Percentiles rank a stretch among this genome's conserved stretches.
Evolutionary conservation across 1,140 invertebrate genomes (phyloP).

Genomic region (Cotesia typhae): DNA sequence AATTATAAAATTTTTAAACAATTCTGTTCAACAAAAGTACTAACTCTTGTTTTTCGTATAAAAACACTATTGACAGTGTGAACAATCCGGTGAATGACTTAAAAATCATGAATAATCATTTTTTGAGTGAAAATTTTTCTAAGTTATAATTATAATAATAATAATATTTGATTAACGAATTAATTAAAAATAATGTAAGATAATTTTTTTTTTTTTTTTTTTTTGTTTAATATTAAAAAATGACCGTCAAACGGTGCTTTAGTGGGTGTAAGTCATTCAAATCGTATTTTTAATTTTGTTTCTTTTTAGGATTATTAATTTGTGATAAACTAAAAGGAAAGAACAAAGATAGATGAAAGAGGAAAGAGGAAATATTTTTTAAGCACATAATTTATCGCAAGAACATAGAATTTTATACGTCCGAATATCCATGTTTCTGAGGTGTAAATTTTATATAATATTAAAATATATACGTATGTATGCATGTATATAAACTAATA

Average conservation of each 20-base stretch:
- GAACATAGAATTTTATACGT: constrained; percentile 8
- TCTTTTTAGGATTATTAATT: constrained; percentile 1
- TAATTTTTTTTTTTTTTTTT: not conserved
- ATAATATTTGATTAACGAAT: too few relatives aligned
- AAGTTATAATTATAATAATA: too few relatives aligned
- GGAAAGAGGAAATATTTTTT: not conserved
- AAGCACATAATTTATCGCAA: not conserved
- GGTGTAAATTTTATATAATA: constrained; percentile 12
- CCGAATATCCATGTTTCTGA: not conserved
- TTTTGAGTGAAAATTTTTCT: too few relatives aligned
- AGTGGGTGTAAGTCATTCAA: not conserved
- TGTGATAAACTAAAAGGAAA: constrained; percentile 10
- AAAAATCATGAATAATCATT: too few relatives aligned
- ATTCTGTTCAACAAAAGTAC: too few relatives aligned
- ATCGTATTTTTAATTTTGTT: not conserved
- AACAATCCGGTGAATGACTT: too few relatives aligned
- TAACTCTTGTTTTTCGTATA: too few relatives aligned
- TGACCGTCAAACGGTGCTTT: too few relatives aligned
- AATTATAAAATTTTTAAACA: too few relatives aligned
- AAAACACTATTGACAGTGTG: too few relatives aligned
- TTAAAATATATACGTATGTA: constrained; percentile 1
- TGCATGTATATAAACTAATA: constrained; percentile 6
- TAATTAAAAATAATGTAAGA: too few relatives aligned
- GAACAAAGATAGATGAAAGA: constrained; percentile 6
- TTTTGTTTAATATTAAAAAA: not conserved